Evolutionary conservation across 1,140 invertebrate genomes (phyloP), one percentile per base, ranked within the genome.

Genomic region (Pogonomyrmex californicus): DNA sequence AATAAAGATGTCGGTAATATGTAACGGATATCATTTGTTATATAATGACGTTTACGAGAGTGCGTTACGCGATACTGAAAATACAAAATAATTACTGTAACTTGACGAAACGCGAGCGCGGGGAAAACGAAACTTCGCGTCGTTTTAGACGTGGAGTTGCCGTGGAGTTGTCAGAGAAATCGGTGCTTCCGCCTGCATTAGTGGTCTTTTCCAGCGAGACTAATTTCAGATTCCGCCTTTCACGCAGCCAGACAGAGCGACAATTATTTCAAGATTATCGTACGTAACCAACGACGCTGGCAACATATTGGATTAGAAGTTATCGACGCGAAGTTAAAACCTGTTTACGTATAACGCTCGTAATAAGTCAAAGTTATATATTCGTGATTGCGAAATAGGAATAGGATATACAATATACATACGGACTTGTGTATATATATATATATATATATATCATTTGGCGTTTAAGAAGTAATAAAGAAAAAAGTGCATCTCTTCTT

Each of bases 41-140:
- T 60, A 58, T 87, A 87, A 88, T 33, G 2, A 49, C 49, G 17
- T 17, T 86, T 77, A 56, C n/a, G 47, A 56, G 81, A 89, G 58
- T 38, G 41, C 41, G 85, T 87, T 89, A 85, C 73, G 70, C 44
- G 66, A 70, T 62, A 78, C 58, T 62, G 75, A 38, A 85, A 62
- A 41, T 56, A 36, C 38, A 79, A 87, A 87, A 89, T 65, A 77
- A 75, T 87, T 56, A 54, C 54, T 78, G 62, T 49, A 62, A 75
- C 73, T 44, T 36, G 60, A 68, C 51, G 58, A 79, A 47, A 76
- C 58, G 47, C 70, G 60, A 77, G 70, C 17, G 65, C 62, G 41
- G 58, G 73, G 51, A 47, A 87, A 89, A 90, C 38, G 62, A 89
- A 73, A 89, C 44, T 70, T 44, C 49, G 41, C 63, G 23, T 49